Conservation (phyloP, 2,113 vertebrate genomes). For the Lasiurus cinereus region DNA sequence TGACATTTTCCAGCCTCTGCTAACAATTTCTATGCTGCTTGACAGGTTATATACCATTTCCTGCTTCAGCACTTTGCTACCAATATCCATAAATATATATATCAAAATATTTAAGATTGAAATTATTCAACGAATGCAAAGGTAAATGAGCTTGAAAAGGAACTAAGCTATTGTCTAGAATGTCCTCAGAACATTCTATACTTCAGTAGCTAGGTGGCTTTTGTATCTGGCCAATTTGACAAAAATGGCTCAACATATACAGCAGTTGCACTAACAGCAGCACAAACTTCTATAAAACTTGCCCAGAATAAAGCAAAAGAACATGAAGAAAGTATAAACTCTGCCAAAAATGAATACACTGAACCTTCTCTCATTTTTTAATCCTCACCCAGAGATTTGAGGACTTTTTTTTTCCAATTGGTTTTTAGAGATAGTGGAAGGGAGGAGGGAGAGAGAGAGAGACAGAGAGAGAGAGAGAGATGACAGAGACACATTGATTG, state of each 20-base stretch:
- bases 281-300: constrained; percentile 84
- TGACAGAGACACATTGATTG: no score
- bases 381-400: no score
- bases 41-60: background rate
- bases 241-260: constrained; percentile 88
- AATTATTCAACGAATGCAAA: constrained; percentile 89
- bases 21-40: background rate
- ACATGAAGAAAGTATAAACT: constrained; percentile 82
- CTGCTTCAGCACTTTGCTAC: background rate
- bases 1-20: background rate
- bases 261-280: constrained; percentile 89
- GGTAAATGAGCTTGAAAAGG: constrained; percentile 88
- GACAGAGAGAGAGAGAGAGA: no score
- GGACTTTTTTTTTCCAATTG: no score
- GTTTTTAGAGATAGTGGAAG: no score
- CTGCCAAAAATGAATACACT: constrained; percentile 85
- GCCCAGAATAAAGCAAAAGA: constrained; percentile 85
- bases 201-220: constrained; percentile 87
- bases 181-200: constrained; percentile 85
- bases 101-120: constrained; percentile 85
- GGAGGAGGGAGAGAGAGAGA: no score
- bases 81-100: background rate
- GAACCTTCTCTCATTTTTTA: constrained; percentile 83
- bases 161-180: constrained; percentile 87
- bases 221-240: constrained; percentile 87